Base-by-base conservation (phyloP, 2,113 vertebrate genomes). In the Alaudala cheleensis region DNA sequence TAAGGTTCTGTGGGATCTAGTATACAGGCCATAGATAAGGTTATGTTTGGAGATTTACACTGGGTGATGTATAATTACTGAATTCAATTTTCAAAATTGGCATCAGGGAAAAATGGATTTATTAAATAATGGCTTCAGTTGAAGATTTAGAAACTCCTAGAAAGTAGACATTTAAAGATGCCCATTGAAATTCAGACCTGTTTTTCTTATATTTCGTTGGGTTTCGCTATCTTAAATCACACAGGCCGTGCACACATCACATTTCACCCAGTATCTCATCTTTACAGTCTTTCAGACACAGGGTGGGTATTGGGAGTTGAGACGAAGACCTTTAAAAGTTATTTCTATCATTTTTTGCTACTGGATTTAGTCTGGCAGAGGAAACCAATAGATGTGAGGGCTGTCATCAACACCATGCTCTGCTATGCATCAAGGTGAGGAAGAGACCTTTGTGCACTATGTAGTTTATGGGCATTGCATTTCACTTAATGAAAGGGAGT, bases 261-360 rank as follows among this genome's bases (percentile, higher is more conserved):
- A 91, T 83, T 89, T 91, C 81, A 94, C 58, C 86, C 42, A 81
- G 72, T 90, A 83, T 84, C 90, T 95, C 85, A 90, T 89, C 83
- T 94, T 95, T 96, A 88, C 82, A 93, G 37, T 93, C 62, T 93
- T 90, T 83, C 91, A 94, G 88, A 92, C 78, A 82, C 5, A 81
- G 77, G 77, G 72, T 11, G 69, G 58, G 77, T 74, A 81, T 20
- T 91, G 78, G 77, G 62, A 96, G 81, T 95, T 93, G 91, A 95
- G 97, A 76, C 40, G 3, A 86, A 96, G 92, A 96, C 94, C 71
- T 96, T 95, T 95, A 93, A 86, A 96, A 97, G 85, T 93, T 94
- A 95, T 96, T 96, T 96, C 92, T 95, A 81, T 81, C 88, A 67
- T 90, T 91, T 94, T 93, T 95, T 91, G 90, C 65, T 74, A 92